phyloP scores from a whole-genome alignment of 2,113 vertebrate genomes.

The Bujurquina vittata region DNA sequence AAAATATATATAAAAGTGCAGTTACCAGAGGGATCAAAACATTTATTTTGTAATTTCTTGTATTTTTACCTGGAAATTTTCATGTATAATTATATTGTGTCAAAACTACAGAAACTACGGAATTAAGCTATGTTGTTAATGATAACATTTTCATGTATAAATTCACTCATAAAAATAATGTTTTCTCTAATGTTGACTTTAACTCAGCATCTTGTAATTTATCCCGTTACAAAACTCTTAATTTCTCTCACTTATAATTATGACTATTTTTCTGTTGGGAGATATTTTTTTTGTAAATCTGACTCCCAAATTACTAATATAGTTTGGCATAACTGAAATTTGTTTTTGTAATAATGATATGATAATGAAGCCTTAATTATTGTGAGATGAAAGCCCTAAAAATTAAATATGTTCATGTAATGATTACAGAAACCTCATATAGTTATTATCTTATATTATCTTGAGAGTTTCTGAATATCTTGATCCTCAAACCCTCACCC shows the following conservation, averaged over 20 bases:
- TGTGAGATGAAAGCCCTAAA: background rate
- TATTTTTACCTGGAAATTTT: background rate
- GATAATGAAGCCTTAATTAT: background rate
- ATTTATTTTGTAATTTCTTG: background rate
- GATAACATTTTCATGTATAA: background rate
- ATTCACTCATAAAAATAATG: background rate
- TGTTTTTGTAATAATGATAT: background rate
- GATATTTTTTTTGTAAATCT: background rate
- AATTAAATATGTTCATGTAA: rapidly evolving
- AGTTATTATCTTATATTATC: no score
- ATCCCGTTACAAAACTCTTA: background rate
- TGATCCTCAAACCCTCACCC: background rate
- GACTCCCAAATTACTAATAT: background rate
- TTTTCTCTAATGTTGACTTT: background rate
- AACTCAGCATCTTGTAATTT: background rate
- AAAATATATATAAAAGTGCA: background rate
- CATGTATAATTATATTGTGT: background rate
- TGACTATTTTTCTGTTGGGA: background rate
- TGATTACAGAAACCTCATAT: background rate
- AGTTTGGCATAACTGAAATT: rapidly evolving
- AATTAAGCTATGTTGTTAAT: background rate
- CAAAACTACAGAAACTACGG: no score
- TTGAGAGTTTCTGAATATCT: background rate
- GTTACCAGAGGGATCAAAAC: background rate
- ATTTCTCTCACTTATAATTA: background rate